Percentiles rank a stretch among this genome's conserved stretches.
These are phyloP conservation scores for Dendroctonus valens DNA, from an alignment of 1,140 invertebrate species.

Conservation along the genomic window DNA sequence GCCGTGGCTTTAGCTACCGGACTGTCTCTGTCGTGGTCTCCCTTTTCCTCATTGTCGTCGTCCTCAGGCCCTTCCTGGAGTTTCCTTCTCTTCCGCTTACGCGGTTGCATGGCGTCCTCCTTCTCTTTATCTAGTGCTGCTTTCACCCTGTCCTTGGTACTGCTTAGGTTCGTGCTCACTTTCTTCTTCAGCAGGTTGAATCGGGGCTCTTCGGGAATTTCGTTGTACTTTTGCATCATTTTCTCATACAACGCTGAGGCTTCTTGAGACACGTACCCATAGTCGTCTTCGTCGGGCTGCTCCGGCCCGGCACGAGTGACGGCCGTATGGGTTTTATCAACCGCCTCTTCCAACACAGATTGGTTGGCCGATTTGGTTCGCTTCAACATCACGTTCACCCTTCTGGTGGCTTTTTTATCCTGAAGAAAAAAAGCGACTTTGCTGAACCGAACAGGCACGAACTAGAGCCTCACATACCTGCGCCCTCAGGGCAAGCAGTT, in stretches of 20 bases:
- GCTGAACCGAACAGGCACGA: too few relatives aligned
- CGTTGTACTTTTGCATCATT: slow-evolving; percentile 80
- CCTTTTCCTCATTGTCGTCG: slow-evolving; percentile 36
- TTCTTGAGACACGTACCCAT: slow-evolving; percentile 82
- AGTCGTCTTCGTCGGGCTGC: slow-evolving; percentile 88
- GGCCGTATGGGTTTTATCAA: slow-evolving; percentile 73
- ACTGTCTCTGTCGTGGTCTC: slow-evolving; percentile 43
- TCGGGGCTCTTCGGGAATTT: slow-evolving; percentile 65
- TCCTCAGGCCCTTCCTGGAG: slow-evolving; percentile 44
- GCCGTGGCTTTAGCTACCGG: slow-evolving; percentile 4
- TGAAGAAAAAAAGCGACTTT: slow-evolving; percentile 18
- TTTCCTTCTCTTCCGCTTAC: slow-evolving; percentile 63
- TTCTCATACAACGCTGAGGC: slow-evolving; percentile 77
- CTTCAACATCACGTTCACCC: slow-evolving; percentile 66
- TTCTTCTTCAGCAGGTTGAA: slow-evolving; percentile 52
- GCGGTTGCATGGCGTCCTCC: slow-evolving; percentile 67
- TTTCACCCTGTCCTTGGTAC: slow-evolving; percentile 69
- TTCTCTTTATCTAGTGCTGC: slow-evolving; percentile 71
- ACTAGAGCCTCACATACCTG: slow-evolving; percentile 53
- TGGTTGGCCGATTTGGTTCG: slow-evolving; percentile 87
- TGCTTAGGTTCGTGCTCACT: slow-evolving; percentile 56
- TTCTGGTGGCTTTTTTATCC: slow-evolving; percentile 58
- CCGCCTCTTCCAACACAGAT: slow-evolving; percentile 77
- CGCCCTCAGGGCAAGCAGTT: slow-evolving; percentile 70
- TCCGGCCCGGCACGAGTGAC: slow-evolving; percentile 68